These are phyloP conservation scores for Numida meleagris DNA, from an alignment of 2,113 vertebrate species.

Conservation along the genomic window DNA sequence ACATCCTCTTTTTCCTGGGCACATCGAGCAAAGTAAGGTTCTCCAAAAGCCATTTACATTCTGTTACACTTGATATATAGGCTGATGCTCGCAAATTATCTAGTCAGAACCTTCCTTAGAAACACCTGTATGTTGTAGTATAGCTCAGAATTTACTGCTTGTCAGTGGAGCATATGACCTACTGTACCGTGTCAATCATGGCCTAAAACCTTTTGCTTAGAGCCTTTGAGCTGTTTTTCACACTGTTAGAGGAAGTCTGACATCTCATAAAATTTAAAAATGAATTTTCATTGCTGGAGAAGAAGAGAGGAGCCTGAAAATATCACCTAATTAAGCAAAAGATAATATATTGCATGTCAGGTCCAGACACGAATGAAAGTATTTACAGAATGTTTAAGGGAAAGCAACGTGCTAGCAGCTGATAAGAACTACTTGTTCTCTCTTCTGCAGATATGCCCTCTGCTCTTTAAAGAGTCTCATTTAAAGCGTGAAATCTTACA, in stretches of 20 bases:
- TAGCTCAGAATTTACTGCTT: constrained; percentile 65
- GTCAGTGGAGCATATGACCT: constrained; percentile 48
- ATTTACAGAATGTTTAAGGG: constrained; percentile 18
- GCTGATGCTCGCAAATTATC: constrained; percentile 65
- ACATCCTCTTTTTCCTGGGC: constrained; percentile 6
- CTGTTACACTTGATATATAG: constrained; percentile 54
- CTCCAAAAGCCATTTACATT: constrained; percentile 17
- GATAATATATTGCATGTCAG: not conserved
- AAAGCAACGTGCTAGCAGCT: not conserved
- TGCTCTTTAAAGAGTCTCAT: not conserved
- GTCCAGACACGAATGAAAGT: not conserved
- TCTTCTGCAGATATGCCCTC: not conserved
- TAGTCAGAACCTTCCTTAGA: constrained; percentile 47
- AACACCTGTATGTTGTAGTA: constrained; percentile 69
- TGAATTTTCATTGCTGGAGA: constrained; percentile 19
- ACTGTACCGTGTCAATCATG: constrained; percentile 56
- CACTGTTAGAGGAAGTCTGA: constrained; percentile 51
- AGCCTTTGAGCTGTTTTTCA: constrained; percentile 53
- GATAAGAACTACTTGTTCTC: not conserved
- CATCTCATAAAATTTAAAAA: constrained; percentile 72
- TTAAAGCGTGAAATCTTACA: not conserved
- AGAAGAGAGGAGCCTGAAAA: constrained; percentile 8
- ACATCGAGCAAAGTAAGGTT: constrained; percentile 36
- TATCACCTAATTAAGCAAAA: constrained; percentile 44
- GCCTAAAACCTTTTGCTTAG: constrained; percentile 54